These are phyloP conservation scores for Actenoides hombroni DNA, from an alignment of 2,113 vertebrate species.

Conservation along the genomic window DNA sequence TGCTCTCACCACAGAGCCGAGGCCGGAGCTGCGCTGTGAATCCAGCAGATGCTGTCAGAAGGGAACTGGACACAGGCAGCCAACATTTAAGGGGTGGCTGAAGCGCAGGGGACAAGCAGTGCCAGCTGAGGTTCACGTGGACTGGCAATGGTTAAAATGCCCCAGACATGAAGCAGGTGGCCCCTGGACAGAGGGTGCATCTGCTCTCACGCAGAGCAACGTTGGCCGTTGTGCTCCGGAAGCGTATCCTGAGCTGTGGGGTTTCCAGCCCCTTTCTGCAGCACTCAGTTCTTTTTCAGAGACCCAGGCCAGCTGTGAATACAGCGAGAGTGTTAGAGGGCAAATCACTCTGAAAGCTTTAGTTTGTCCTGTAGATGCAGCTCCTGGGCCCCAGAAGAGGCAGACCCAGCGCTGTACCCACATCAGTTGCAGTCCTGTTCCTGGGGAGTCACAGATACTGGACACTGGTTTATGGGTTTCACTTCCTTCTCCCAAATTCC, in stretches of 20 bases:
- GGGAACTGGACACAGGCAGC: not conserved
- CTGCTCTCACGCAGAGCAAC: not conserved
- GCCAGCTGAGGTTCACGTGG: not conserved
- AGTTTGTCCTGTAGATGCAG: not conserved
- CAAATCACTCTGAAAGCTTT: not conserved
- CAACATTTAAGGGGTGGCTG: rapidly evolving
- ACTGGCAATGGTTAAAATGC: not conserved
- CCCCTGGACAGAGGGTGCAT: not conserved
- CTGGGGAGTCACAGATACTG: not conserved
- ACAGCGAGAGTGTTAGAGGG: not conserved
- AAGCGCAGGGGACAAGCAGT: not conserved
- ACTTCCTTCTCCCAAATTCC: not conserved
- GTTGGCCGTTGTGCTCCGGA: not conserved
- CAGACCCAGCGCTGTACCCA: not conserved
- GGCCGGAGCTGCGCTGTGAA: not conserved
- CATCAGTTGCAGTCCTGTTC: not conserved
- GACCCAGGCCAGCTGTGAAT: not conserved
- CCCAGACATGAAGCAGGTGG: not conserved
- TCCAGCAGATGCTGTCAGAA: not conserved
- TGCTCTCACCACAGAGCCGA: not conserved
- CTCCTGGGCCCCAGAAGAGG: not conserved
- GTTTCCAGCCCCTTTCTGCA: not conserved
- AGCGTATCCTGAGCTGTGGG: not conserved
- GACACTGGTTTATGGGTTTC: not conserved
- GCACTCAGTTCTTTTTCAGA: not conserved